Conservation (phyloP, 2,113 vertebrate species). For the Oxygymnocypris stewartii region DNA sequence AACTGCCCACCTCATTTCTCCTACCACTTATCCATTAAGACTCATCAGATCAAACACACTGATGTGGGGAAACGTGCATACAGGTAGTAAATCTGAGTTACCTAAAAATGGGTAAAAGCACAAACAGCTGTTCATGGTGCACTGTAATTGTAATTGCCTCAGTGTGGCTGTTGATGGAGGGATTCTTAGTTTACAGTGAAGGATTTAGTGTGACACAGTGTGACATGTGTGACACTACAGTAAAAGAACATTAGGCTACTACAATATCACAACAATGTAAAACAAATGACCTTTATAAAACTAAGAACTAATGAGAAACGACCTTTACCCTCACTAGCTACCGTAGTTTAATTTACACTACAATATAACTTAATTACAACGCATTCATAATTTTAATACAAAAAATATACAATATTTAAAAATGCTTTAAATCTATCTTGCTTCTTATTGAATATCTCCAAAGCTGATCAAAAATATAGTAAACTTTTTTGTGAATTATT, state of each 20-base stretch:
- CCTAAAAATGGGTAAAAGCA: background rate
- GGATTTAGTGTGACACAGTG: background rate
- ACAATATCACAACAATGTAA: background rate
- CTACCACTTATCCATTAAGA: background rate
- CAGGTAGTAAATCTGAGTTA: background rate
- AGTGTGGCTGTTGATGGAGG: constrained; percentile 62
- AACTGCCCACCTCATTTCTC: background rate
- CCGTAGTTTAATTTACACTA: background rate
- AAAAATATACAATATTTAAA: background rate
- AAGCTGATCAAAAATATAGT: background rate
- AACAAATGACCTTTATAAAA: background rate
- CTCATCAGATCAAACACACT: background rate
- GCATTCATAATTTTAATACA: background rate
- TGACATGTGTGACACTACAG: background rate
- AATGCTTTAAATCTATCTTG: background rate
- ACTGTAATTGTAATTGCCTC: constrained; percentile 53
- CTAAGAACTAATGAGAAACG: background rate
- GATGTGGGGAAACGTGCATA: background rate
- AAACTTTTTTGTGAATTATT: background rate
- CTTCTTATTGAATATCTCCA: background rate
- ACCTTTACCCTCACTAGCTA: background rate
- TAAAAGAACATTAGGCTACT: background rate
- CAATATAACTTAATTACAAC: background rate
- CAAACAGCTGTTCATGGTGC: background rate
- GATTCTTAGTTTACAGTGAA: constrained; percentile 63